phyloP scores from a whole-genome alignment of 2,797 vertebrate species.

The Sandelia bainsii region DNA sequence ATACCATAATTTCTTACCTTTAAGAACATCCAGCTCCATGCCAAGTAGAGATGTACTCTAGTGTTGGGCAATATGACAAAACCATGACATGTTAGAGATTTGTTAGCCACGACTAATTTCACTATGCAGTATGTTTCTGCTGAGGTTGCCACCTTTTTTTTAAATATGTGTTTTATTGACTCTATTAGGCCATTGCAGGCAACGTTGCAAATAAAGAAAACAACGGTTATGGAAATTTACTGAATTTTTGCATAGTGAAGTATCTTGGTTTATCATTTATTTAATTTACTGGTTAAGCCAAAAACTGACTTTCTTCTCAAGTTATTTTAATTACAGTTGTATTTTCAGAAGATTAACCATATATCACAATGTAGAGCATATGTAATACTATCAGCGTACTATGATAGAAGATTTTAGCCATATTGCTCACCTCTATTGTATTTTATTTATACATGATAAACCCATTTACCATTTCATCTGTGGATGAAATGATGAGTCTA shows the following conservation, averaged over 20 bases:
- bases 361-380: not conserved
- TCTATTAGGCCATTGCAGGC: not conserved
- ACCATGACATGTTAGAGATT: not conserved
- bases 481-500: not conserved
- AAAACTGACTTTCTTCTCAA: not conserved
- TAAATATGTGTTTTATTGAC: not conserved
- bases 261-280: not conserved
- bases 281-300: not conserved
- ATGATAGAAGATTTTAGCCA: not conserved
- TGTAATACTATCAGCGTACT: not conserved
- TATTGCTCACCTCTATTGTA: constrained; percentile 60
- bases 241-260: not conserved
- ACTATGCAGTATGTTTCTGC: not conserved
- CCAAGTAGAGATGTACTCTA: constrained; percentile 30
- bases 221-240: not conserved
- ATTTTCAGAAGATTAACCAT: not conserved
- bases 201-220: not conserved
- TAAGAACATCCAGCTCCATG: constrained; percentile 26
- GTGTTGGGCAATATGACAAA: constrained; percentile 56
- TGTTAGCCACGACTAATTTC: not conserved
- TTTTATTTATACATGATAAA: constrained; percentile 20
- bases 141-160: not conserved
- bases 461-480: constrained; percentile 26
- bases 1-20: constrained; percentile 4
- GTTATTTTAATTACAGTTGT: not conserved